Evolutionary conservation across 2,113 vertebrate genomes (phyloP).

Genomic region (Oenanthe melanoleuca): DNA sequence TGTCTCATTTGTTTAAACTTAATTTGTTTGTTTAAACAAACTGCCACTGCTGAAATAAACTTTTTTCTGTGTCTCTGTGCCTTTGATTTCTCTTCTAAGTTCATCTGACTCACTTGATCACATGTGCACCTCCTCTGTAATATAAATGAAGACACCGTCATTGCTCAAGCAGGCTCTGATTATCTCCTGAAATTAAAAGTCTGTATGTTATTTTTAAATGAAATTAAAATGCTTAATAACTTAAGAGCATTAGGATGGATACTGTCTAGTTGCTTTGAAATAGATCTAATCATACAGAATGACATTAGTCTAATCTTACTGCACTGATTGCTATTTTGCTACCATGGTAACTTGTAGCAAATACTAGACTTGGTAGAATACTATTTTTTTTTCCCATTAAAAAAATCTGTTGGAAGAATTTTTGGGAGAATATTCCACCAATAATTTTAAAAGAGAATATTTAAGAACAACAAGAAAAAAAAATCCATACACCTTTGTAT

Average conservation of each 20-base stretch:
- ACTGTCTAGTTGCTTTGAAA: not conserved
- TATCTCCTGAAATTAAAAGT: not conserved
- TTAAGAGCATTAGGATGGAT: not conserved
- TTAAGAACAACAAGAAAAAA: not conserved
- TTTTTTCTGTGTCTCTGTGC: not conserved
- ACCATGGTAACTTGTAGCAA: constrained; percentile 8
- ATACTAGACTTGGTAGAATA: not conserved
- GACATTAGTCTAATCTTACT: not conserved
- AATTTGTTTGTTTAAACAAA: not conserved
- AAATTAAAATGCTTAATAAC: not conserved
- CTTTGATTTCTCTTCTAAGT: not conserved
- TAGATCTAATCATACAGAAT: not conserved
- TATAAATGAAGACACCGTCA: not conserved
- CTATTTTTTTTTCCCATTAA: not conserved
- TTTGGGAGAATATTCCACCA: not conserved
- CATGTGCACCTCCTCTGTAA: not conserved
- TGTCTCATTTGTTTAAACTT: not conserved
- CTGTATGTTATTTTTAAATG: not conserved
- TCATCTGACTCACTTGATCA: not conserved
- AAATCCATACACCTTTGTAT: not conserved
- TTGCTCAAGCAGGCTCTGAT: not conserved
- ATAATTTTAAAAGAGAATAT: not conserved
- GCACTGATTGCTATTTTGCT: constrained; percentile 4
- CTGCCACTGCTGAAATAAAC: not conserved
- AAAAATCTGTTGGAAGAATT: not conserved